Evolutionary conservation across 1,140 invertebrate genomes (phyloP), one percentile per base, ranked within the genome.

Genomic region (Halesus radiatus): DNA sequence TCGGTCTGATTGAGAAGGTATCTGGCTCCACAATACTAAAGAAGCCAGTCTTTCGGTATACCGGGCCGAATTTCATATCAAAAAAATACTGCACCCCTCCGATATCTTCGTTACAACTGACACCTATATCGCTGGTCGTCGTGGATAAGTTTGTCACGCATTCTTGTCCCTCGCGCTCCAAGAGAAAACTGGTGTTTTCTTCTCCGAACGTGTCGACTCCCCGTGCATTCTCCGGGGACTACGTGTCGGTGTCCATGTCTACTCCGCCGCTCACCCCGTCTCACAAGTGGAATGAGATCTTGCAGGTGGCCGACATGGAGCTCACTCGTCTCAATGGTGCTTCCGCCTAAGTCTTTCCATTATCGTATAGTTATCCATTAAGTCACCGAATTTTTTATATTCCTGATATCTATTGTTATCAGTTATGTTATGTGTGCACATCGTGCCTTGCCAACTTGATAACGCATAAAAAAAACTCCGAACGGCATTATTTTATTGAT

Each of bases 21-120:
- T 90, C 91, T 75, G 86, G 88, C 16, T 88, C 87, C 23, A 89
- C 89, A 74, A 88, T 90, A 83, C 90, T 92, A 79, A 91, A 92
- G 83, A 94, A 94, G 85, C 93, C 93, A 80, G 92, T 93, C 80
- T 94, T 93, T 86, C 90, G 91, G 83, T 94, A 94, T 86, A 91
- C 91, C 77, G 93, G 93, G 20, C 93, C 93, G 53, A 85, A 88
- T 37, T 80, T 60, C 50, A 45, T 68, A 7, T 37, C 68, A 3
- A 81, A 78, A 52, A 56, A 45, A 13, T 13, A 50, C 6, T 58
- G 4, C 6, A 81, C 79, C 1, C 72, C 82, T 0, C 23, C 77
- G 6, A 64, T 70, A 15, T 58, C 29, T 3, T 80, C 80, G 0
- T 72, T 80, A 6, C 87, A 88, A 1, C 84, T 88, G 52, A 89